Base-by-base conservation (phyloP, 2,888 invertebrate species). In the Dasysyrphus tricinctus region DNA sequence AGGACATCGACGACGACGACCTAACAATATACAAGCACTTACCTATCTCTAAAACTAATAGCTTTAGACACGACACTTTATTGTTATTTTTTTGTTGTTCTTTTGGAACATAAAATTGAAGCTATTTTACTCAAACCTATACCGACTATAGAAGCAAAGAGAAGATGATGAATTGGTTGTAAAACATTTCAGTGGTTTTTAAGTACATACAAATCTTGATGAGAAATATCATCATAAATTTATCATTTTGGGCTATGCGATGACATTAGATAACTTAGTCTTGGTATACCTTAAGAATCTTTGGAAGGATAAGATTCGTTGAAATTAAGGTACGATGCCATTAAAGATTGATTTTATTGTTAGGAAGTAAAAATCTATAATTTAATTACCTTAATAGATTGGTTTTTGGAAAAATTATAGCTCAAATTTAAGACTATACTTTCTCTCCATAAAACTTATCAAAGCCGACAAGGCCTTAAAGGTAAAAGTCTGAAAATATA, bases 11-110 rank as follows among this genome's bases (percentile, higher is more conserved):
- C n/a, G n/a, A 14, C 14, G n/a, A 57, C 2, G 57, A 57, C 34
- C 16, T 16, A 29, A 14, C 14, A n/a, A 6, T 14, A 7, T 14
- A 54, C 7, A 2, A n/a, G 12, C 14, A 4, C 12, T 11, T 24
- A 42, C 59, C 61, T 61, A 61, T 61, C 24, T 61, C 24, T 5
- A 42, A 61, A 61, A 61, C 61, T 61, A 61, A 61, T 61, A 42
- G 61, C 61, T 19, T 61, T 14, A 29, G 61, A 61, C 61, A 61
- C 14, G 42, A 29, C 42, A n/a, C 14, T 61, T 61, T 61, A 61
- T 61, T 61, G 59, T 19, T 19, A 39, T 61, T 61, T 61, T 24
- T 24, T 24, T 59, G n/a, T 56, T 61, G 42, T 61, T 24, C 9
- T 59, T 8, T 39, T 8, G 29, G 8, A 61, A 29, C 24, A 61